Evolutionary conservation across 2,113 vertebrate genomes (phyloP), one percentile per base, ranked within the genome.

Genomic region (Chitala chitala): DNA sequence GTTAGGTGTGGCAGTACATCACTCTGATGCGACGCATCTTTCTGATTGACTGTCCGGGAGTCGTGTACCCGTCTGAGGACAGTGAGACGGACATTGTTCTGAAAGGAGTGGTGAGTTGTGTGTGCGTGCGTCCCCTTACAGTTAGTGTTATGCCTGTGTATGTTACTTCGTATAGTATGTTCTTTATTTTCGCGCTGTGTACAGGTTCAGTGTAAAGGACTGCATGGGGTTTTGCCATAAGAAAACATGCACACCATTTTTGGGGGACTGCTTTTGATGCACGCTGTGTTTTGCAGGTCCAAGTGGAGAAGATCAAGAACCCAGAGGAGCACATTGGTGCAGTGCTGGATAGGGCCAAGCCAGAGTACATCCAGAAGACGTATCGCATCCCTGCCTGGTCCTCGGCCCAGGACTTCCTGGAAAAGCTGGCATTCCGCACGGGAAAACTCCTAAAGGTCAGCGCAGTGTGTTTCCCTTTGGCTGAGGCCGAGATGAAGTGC

Each of bases 1-100:
- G 68, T 3, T 72, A 99, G 97, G 97, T 99, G 71, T 99, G 96
- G 97, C 97, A 99, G 4, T 99, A 99, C 78, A 98, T 99, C 71
- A 99, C 96, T 15, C 72, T 99, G 83, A 99, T 99, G 96, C 89
- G 95, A 4, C 87, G 95, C n/a, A 98, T 99, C 80, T 99, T 98
- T 76, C 92, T 99, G 73, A 99, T 99, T 0, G 97, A 99, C 84
- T 99, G 96, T 73, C 97, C 97, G 0, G 97, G 97, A 1, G 97
- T 99, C 2, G 97, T 99, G 61, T 98, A 99, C 82, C 97, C 97
- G 0, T 99, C 97, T 5, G 95, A 94, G 61, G 96, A 99, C 89
- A 92, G 94, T 0, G 97, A 99, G 81, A 92, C 93, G 0, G 97
- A 98, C 82, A 94, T 95, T 3, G 95, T 99, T 46, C 89, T 99